Conservation (phyloP, 2,113 vertebrate genomes). For the Malurus melanocephalus region DNA sequence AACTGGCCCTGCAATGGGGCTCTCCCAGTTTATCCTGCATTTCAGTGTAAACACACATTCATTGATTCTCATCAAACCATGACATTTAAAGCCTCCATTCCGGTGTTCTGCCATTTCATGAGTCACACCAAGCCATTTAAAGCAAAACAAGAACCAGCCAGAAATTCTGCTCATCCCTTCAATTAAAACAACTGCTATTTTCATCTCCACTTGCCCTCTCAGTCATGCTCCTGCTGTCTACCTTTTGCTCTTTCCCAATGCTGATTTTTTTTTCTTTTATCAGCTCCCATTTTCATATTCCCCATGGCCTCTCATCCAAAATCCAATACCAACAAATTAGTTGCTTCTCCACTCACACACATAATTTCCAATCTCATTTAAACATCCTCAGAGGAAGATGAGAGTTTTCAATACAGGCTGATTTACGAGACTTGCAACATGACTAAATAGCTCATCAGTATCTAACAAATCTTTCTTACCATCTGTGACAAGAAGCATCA, state of each 20-base stretch:
- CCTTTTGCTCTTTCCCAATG: neutral
- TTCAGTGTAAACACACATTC: neutral
- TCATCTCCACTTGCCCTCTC: constrained; percentile 15
- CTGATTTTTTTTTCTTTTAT: neutral
- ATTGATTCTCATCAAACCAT: neutral
- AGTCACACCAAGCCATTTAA: neutral
- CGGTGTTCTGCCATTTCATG: neutral
- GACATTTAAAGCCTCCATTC: neutral
- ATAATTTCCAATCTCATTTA: constrained; percentile 2
- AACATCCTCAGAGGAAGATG: neutral
- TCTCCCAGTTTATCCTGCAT: neutral
- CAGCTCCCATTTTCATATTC: neutral
- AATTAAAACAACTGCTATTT: constrained; percentile 27
- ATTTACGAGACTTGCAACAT: constrained; percentile 33
- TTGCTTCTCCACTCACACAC: neutral
- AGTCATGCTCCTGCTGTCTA: neutral
- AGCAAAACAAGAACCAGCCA: neutral
- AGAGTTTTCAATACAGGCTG: constrained; percentile 31
- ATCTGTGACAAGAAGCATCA: constrained; percentile 26
- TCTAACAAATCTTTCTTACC: constrained; percentile 16
- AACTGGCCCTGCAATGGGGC: neutral
- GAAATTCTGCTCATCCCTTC: constrained; percentile 12
- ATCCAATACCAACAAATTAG: neutral
- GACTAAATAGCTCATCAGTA: constrained; percentile 50
- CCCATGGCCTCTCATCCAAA: neutral